Conservation (phyloP, 2,888 invertebrate species). For the Tetragonisca angustula region DNA sequence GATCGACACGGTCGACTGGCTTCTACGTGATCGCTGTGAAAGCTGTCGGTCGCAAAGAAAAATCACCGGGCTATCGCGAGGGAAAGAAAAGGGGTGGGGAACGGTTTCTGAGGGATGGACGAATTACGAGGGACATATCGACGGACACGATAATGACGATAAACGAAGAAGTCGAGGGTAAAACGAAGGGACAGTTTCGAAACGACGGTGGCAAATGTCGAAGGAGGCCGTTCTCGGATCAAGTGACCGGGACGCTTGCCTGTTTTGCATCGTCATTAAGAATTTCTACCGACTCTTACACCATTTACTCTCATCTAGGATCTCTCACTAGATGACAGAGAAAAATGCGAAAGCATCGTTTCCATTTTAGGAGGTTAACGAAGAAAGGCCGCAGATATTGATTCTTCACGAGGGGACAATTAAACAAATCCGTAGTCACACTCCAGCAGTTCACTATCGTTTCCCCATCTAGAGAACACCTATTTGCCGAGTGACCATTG, state of each 20-base stretch:
- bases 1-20: constrained; percentile 3
- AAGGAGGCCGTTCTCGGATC: neutral
- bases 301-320: neutral
- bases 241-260: neutral
- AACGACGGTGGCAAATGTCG: constrained; percentile 9
- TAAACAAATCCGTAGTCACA: neutral
- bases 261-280: neutral
- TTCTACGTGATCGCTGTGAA: neutral
- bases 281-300: neutral
- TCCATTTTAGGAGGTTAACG: neutral
- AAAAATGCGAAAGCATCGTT: neutral
- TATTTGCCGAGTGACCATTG: neutral
- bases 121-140: neutral
- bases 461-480: neutral
- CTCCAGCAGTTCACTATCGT: neutral
- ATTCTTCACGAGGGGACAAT: neutral
- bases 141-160: neutral
- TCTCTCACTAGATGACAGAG: neutral
- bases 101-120: neutral
- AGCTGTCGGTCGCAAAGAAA: neutral
- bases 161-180: constrained; percentile 26
- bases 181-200: constrained; percentile 4
- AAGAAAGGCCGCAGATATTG: neutral
- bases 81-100: neutral
- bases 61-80: neutral